Conservation (phyloP, 2,888 invertebrate genomes). For the Caenorhabditis japonica region DNA sequence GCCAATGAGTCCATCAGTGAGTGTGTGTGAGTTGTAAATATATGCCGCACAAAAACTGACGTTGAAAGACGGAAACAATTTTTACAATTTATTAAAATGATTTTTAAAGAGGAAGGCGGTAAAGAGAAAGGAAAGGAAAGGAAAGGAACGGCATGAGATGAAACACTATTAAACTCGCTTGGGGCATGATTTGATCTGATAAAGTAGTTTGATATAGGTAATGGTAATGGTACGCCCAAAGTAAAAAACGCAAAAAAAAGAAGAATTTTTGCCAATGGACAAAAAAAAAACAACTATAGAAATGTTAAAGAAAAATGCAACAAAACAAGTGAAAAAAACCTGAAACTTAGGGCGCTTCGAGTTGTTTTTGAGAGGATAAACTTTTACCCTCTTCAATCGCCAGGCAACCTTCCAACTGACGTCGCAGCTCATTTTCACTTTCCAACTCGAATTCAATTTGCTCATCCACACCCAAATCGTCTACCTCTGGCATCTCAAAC, state of each 20-base stretch:
- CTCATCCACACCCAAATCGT: constrained; percentile 20
- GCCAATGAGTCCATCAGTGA: not conserved
- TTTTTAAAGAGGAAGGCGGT: too few relatives aligned
- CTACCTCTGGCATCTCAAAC: constrained; percentile 17
- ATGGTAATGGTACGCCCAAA: too few relatives aligned
- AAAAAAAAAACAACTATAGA: constrained; percentile 1
- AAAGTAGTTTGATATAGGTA: constrained; percentile 11
- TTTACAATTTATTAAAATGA: constrained; percentile 23
- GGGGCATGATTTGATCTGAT: not conserved
- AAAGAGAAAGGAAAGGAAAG: constrained; percentile 5
- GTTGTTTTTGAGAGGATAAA: too few relatives aligned
- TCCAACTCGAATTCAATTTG: constrained; percentile 9
- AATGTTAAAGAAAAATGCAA: not conserved
- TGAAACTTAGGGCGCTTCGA: too few relatives aligned
- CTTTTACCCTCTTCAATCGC: constrained; percentile 22
- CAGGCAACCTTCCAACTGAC: constrained; percentile 18
- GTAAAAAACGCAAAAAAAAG: constrained; percentile 12
- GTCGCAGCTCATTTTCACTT: constrained; percentile 24
- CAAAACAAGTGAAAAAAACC: not conserved
- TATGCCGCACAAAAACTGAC: not conserved
- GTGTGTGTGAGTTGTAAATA: too few relatives aligned
- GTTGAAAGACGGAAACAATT: not conserved
- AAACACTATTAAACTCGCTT: constrained; percentile 22
- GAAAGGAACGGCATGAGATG: constrained; percentile 13
- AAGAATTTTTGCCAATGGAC: not conserved